A percentile compares a stretch with the other conserved stretches of the same genome.
Conservation (phyloP, 2,113 vertebrate species). For the Oceanites oceanicus region DNA sequence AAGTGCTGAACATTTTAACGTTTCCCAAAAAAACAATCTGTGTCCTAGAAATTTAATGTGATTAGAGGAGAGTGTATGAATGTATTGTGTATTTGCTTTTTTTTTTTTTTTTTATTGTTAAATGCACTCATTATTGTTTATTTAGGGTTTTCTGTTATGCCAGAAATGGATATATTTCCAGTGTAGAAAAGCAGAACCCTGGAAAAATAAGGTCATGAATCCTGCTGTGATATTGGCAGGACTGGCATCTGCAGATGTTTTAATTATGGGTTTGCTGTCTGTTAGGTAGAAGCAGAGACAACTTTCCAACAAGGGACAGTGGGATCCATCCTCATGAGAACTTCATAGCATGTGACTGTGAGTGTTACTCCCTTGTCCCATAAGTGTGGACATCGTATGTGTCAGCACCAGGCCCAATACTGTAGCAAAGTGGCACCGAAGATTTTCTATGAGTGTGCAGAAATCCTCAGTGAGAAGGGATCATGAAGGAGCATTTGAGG, state of each 20-base stretch:
- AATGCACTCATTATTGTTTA: not conserved
- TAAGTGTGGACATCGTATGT: not conserved
- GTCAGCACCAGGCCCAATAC: not conserved
- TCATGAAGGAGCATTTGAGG: not conserved
- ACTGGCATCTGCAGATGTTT: not conserved
- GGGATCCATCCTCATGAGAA: not conserved
- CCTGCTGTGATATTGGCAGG: not conserved
- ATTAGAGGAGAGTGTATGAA: not conserved
- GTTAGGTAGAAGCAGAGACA: not conserved
- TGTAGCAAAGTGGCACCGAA: fast-evolving
- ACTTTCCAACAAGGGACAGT: not conserved
- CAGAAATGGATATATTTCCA: not conserved
- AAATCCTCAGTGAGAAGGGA: not conserved
- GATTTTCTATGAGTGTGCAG: not conserved
- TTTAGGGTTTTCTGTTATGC: not conserved
- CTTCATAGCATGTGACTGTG: not conserved
- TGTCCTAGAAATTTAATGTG: not conserved
- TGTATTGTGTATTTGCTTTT: not conserved
- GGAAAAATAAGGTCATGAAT: not conserved
- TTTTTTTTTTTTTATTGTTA: not conserved
- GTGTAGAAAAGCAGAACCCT: not conserved
- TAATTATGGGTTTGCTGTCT: not conserved
- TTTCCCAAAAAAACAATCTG: not conserved
- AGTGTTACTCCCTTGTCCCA: not conserved
- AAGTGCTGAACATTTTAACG: not conserved